Evolutionary conservation across 2,888 invertebrate genomes (phyloP).

Genomic region (Agonopterix heracliana): DNA sequence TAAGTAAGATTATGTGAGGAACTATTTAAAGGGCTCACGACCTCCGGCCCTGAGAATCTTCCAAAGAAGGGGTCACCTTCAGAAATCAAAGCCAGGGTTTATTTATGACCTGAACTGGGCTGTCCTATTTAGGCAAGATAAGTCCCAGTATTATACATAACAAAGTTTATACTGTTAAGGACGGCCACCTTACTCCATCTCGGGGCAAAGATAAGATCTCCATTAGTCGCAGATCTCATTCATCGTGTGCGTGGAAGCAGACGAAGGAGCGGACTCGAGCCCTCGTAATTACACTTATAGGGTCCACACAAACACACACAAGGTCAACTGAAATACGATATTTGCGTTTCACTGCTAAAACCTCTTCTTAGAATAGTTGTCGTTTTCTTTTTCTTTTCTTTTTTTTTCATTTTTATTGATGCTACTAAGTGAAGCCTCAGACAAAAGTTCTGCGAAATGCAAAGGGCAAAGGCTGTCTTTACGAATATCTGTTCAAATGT

Average conservation of each 20-base stretch:
- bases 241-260: conserved; percentile 55
- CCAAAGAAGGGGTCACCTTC: conserved; percentile 60
- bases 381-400: too few species aligned
- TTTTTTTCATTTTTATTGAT: too few species aligned
- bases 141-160: conserved; percentile 59
- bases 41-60: conserved; percentile 47
- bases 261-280: conserved; percentile 36
- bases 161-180: conserved; percentile 61
- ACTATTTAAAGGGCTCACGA: conserved; percentile 64
- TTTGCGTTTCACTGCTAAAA: conserved; percentile 8
- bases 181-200: conserved; percentile 61
- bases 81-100: conserved; percentile 68
- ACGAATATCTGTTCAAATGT: too few species aligned
- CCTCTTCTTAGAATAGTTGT: too few species aligned
- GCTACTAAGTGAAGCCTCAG: too few species aligned
- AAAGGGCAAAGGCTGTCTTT: too few species aligned
- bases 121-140: conserved; percentile 57
- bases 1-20: conserved; percentile 57
- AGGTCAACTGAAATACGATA: conserved; percentile 37
- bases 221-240: conserved; percentile 68
- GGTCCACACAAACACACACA: conserved; percentile 36
- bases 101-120: conserved; percentile 65
- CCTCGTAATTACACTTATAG: conserved; percentile 54
- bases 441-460: too few species aligned
- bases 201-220: conserved; percentile 62